phyloP scores from a whole-genome alignment of 2,113 vertebrate genomes.

The Myrmecophaga tridactyla region DNA sequence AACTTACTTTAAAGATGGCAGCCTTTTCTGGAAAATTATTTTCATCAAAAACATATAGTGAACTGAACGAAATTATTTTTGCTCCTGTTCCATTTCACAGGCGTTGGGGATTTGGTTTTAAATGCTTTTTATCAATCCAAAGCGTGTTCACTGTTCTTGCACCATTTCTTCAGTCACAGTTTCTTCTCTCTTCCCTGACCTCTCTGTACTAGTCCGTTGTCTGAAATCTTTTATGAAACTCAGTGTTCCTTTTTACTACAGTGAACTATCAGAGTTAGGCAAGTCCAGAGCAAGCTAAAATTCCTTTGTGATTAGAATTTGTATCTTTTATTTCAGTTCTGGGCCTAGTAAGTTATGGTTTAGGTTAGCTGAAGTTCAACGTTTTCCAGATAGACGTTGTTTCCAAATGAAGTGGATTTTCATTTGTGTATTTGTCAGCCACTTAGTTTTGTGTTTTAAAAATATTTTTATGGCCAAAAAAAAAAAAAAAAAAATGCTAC shows the following conservation, averaged over 20 bases:
- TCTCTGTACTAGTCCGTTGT: background rate
- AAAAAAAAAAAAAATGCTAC: background rate
- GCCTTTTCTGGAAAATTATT: background rate
- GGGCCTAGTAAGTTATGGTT: background rate
- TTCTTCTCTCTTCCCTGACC: background rate
- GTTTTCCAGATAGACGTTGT: background rate
- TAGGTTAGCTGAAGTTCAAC: background rate
- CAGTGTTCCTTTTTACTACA: background rate
- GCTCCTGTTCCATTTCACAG: background rate
- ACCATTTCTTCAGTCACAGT: background rate
- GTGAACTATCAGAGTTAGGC: accelerated
- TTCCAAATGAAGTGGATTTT: background rate
- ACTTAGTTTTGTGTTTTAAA: background rate
- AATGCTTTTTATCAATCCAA: too few relatives aligned
- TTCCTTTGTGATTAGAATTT: background rate
- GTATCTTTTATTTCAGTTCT: background rate
- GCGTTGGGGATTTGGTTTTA: too few relatives aligned
- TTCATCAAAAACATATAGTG: accelerated
- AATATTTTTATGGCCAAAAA: accelerated
- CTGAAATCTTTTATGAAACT: background rate
- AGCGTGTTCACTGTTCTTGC: background rate
- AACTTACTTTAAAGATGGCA: background rate
- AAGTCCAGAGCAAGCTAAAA: background rate
- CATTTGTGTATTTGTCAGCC: background rate
- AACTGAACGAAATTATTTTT: accelerated